phyloP scores from a whole-genome alignment of 2,888 invertebrate species.

The Salpingus planirostris region DNA sequence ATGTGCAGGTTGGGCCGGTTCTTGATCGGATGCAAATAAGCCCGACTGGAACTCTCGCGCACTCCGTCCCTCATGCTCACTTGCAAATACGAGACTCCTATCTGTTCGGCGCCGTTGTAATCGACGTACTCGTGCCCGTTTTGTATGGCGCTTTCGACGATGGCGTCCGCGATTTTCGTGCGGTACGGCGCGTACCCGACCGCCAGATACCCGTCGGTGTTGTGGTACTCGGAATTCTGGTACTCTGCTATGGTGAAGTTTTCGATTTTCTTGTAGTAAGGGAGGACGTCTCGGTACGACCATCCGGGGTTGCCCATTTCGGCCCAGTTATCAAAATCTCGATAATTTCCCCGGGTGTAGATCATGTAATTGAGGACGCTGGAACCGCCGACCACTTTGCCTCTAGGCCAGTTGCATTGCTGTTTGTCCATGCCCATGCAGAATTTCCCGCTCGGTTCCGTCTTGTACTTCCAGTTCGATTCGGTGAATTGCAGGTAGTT shows the following conservation, averaged over 20 bases:
- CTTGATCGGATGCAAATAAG: conserved; percentile 44
- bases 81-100: conserved; percentile 47
- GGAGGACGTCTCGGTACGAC: conserved; percentile 67
- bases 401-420: conserved; percentile 67
- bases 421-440: conserved; percentile 67
- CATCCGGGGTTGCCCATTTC: conserved; percentile 60
- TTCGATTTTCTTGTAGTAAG: conserved; percentile 75
- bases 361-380: conserved; percentile 87
- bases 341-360: conserved; percentile 78
- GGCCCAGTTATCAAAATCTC: conserved; percentile 85
- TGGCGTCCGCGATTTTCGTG: conserved; percentile 51
- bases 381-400: conserved; percentile 64
- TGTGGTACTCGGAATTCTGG: conserved; percentile 43
- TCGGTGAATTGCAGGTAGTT: conserved; percentile 62
- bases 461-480: conserved; percentile 75
- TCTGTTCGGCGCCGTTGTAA: conserved; percentile 54
- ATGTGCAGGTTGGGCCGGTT: conserved; percentile 46
- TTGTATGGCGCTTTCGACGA: conserved; percentile 54
- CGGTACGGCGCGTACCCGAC: conserved; percentile 50
- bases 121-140: conserved; percentile 56
- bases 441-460: conserved; percentile 62
- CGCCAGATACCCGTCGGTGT: conserved; percentile 48
- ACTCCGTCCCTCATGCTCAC: conserved; percentile 45
- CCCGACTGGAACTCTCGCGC: conserved; percentile 44
- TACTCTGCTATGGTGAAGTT: conserved; percentile 78